A percentile compares a stretch with the other conserved stretches of the same genome.
These are phyloP conservation scores for Hyppa rectilinea DNA, from an alignment of 2,888 invertebrate species.

Conservation along the genomic window DNA sequence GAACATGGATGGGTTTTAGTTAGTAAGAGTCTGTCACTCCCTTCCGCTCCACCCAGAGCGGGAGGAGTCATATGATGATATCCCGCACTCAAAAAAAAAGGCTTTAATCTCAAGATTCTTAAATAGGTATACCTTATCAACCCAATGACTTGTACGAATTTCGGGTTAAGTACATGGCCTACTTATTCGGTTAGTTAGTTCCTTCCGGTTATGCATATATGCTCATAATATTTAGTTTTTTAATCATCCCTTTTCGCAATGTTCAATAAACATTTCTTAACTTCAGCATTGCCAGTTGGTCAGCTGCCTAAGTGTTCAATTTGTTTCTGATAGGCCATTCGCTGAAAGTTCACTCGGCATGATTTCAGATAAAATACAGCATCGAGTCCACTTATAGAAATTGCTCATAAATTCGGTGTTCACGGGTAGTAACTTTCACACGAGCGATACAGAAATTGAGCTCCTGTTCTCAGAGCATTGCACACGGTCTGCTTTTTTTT, in stretches of 20 bases:
- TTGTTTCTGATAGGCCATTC: constrained; percentile 6
- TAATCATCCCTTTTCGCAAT: not conserved
- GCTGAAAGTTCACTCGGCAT: constrained; percentile 25
- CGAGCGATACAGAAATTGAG: constrained; percentile 51
- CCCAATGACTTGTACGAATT: not conserved
- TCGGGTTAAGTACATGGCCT: not conserved
- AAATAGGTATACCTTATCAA: not conserved
- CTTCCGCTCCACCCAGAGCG: too few species aligned
- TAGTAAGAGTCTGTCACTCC: too few species aligned
- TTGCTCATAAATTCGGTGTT: constrained; percentile 55
- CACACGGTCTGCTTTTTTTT: constrained; percentile 60
- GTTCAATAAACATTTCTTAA: not conserved
- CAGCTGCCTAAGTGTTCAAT: constrained; percentile 15
- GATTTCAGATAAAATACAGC: constrained; percentile 45
- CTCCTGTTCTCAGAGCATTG: constrained; percentile 61
- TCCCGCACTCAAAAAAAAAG: too few species aligned
- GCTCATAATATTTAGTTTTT: not conserved
- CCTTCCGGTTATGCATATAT: too few species aligned
- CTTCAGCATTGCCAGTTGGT: constrained; percentile 3
- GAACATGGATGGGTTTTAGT: too few species aligned
- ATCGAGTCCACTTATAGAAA: constrained; percentile 49
- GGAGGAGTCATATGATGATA: too few species aligned
- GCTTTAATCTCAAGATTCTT: constrained; percentile 2
- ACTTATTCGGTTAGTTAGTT: not conserved
- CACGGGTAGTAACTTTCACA: constrained; percentile 62